Evolutionary conservation across 2,113 vertebrate genomes (phyloP).

Genomic region (Sylvietta virens): DNA sequence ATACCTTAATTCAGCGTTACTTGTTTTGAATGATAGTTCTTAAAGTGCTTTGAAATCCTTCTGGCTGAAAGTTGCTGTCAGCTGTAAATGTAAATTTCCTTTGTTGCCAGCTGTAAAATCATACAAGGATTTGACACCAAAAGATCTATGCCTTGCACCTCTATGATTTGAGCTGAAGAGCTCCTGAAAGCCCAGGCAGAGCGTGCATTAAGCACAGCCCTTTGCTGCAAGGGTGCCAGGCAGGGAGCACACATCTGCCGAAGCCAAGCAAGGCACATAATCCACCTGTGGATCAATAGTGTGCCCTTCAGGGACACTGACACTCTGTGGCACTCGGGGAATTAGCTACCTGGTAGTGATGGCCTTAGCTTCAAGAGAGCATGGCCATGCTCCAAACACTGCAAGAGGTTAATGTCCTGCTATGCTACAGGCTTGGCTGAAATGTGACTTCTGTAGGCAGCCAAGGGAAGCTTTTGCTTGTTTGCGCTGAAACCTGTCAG

Average conservation of each 20-base stretch:
- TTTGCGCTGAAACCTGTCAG: conserved; percentile 22
- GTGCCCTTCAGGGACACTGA: not conserved
- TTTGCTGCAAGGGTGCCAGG: not conserved
- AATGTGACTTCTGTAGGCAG: not conserved
- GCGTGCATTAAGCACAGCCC: not conserved
- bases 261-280: not conserved
- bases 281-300: conserved; percentile 10
- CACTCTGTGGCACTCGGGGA: not conserved
- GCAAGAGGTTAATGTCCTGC: not conserved
- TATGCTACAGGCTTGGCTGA: not conserved
- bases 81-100: conserved; percentile 20
- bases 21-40: conserved; percentile 37
- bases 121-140: not conserved
- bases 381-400: not conserved
- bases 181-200: not conserved
- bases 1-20: not conserved
- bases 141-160: not conserved
- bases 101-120: conserved; percentile 47
- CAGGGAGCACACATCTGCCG: not conserved
- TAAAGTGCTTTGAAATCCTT: conserved; percentile 39
- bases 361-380: not conserved
- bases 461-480: not conserved
- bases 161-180: not conserved
- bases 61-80: conserved; percentile 22
- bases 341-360: not conserved